Evolutionary conservation across 35 echinoderm and acorn worm genomes (phyloP), one percentile per base, ranked within the genome.

Genomic region (Stichopus chloronotus): DNA sequence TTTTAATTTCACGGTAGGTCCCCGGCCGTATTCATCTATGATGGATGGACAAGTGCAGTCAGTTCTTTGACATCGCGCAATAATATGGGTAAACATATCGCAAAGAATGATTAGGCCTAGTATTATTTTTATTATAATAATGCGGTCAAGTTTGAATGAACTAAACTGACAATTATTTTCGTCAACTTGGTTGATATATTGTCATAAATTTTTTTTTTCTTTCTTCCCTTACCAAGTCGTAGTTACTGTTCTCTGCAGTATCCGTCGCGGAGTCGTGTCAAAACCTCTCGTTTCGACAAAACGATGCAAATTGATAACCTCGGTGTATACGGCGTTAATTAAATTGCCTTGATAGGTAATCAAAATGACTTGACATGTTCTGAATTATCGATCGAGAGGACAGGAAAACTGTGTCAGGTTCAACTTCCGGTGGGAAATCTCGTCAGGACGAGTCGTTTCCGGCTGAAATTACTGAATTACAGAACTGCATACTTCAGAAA

Each of bases 261-360:
- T 65, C 61, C 61, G 61, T 65, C 19, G 61, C 19, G 61, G 61
- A 19, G 19, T 19, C 11, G 19, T 65, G 61, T 65, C 61, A 65
- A 11, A 19, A 14, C 61, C 61, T 11, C 9, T 65, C 19, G 61
- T 65, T 65, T 11, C 61, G 61, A 65, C 61, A 65, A 65, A 65
- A 65, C 19, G 11, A 65, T 14, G 61, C 61, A 65, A 65, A 65
- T 65, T 65, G 61, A 65, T 65, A 65, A 65, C 61, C 61, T 10
- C 61, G 61, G 61, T 19, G 61, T 65, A 65, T 43, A 65, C 61
- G 61, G 61, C 61, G 61, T 65, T 65, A 65, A 65, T 65, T 65
- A 65, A 65, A 65, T 65, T 65, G 61, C 61, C 19, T 65, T 65
- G 61, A 65, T 65, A 65, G 61, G 61, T 65, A 65, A 65, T 65